phyloP scores from a whole-genome alignment of 1,140 invertebrate species.

The Drosophila eugracilis region DNA sequence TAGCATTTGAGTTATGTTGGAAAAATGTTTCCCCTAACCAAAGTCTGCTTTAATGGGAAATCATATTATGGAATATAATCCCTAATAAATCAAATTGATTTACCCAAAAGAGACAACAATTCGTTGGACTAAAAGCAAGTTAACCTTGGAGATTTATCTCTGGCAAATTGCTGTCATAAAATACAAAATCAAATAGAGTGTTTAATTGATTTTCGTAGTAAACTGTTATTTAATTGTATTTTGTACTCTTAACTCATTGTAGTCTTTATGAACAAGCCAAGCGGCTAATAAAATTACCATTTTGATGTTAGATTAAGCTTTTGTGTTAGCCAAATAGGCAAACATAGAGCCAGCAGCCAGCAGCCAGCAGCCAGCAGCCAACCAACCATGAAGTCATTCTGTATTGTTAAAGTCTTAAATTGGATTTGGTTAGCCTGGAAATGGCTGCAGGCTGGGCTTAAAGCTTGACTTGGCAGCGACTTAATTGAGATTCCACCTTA shows the following conservation, averaged over 20 bases:
- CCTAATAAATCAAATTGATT: no score
- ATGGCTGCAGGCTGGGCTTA: conserved; percentile 3
- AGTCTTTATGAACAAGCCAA: conserved; percentile 9
- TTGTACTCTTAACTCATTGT: background rate
- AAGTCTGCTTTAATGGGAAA: no score
- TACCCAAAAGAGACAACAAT: no score
- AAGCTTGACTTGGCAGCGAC: conserved; percentile 9
- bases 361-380: no score
- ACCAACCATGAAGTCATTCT: background rate
- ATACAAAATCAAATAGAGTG: background rate
- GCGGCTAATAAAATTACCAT: background rate
- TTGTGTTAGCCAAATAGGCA: no score
- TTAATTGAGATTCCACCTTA: conserved; percentile 27
- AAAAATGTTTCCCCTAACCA: no score
- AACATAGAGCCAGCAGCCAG: no score
- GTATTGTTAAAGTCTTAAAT: conserved; percentile 15
- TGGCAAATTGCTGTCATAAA: background rate
- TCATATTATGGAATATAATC: no score
- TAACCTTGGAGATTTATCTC: no score
- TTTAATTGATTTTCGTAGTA: background rate
- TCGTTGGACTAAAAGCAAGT: no score
- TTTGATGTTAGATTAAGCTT: background rate
- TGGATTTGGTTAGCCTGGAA: conserved; percentile 6
- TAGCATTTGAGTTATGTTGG: background rate
- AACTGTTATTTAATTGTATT: background rate